phyloP scores from a whole-genome alignment of 2,797 vertebrate genomes.

The Mormyrus hasselquistii region DNA sequence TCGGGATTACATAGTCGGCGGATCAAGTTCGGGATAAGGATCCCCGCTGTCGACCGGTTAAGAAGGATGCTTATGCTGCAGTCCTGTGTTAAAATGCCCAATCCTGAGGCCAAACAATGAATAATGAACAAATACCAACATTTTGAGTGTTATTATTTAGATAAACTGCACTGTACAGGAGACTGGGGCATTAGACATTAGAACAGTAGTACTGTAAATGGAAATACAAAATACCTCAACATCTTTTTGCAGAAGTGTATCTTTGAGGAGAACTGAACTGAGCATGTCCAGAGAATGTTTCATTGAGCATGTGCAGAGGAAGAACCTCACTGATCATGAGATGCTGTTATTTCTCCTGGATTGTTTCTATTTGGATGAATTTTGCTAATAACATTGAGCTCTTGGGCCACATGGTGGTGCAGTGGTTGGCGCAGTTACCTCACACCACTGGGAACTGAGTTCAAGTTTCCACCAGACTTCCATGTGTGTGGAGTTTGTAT shows the following conservation, averaged over 20 bases:
- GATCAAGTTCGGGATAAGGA: background rate
- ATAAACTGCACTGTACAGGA: background rate
- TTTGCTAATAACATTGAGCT: background rate
- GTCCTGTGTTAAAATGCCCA: background rate
- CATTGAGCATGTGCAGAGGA: background rate
- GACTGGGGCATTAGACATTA: background rate
- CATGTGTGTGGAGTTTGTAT: background rate
- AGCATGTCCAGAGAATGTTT: background rate
- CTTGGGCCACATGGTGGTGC: background rate
- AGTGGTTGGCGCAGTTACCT: background rate
- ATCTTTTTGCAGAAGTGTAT: background rate
- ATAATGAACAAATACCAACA: background rate
- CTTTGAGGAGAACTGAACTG: background rate
- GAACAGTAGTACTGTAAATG: background rate
- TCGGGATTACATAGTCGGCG: background rate
- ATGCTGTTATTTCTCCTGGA: background rate
- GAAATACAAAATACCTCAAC: background rate
- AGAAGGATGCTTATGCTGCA: background rate
- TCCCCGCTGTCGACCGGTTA: background rate
- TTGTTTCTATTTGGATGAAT: background rate
- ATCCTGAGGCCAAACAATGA: background rate
- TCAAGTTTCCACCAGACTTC: background rate
- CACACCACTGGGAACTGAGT: background rate
- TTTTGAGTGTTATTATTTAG: background rate
- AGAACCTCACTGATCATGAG: background rate